A percentile compares a stretch with the other conserved stretches of the same genome.
These are phyloP conservation scores for Lepidocyrtinus sp. DNA, from an alignment of 2,888 invertebrate genomes.

Conservation along the genomic window DNA sequence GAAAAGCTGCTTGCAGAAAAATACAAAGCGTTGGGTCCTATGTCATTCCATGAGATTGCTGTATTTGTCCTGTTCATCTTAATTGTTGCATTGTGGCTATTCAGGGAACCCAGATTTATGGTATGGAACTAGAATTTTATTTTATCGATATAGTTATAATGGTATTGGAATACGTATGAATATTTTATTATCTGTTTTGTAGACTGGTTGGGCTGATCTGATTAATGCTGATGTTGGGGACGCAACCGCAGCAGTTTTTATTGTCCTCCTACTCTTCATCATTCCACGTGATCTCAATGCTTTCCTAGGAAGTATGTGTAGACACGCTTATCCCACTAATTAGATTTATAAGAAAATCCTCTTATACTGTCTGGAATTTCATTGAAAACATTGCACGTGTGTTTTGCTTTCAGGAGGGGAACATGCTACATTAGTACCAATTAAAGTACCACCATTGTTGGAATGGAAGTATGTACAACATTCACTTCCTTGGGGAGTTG, in stretches of 20 bases:
- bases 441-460: constrained; percentile 39
- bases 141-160: too few species aligned
- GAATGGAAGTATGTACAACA: constrained; percentile 62
- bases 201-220: constrained; percentile 87
- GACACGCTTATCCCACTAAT: background rate
- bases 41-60: constrained; percentile 83
- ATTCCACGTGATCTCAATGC: constrained; percentile 59
- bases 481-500: constrained; percentile 58
- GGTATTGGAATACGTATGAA: background rate
- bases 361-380: too few species aligned
- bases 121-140: too few species aligned
- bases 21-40: constrained; percentile 84
- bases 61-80: constrained; percentile 83
- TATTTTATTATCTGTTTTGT: constrained; percentile 74
- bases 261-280: constrained; percentile 58
- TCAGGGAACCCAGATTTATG: constrained; percentile 89
- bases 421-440: constrained; percentile 1
- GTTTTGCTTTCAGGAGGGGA: constrained; percentile 1
- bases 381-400: too few species aligned
- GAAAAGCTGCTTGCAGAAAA: constrained; percentile 82
- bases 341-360: constrained; percentile 21
- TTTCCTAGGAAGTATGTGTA: constrained; percentile 54
- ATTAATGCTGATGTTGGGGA: constrained; percentile 76
- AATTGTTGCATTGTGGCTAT: constrained; percentile 89
- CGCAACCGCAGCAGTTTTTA: constrained; percentile 61